Evolutionary conservation across 2,888 invertebrate species (phyloP), one percentile per base, ranked within the genome.

Genomic region (Ommatoiulus sabulosus): DNA sequence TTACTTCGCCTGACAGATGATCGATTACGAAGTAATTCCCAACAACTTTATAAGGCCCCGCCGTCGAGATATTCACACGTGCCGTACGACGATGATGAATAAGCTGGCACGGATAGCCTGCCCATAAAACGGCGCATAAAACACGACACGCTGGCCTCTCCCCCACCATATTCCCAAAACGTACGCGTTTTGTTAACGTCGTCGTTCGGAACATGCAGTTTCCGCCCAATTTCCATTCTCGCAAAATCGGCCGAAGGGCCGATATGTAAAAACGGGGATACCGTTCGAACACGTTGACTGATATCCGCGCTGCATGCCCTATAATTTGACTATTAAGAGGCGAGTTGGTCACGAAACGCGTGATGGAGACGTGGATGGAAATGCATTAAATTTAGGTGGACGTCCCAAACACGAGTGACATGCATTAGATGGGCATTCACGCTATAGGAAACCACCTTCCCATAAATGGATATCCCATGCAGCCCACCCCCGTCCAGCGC

Each of bases 1-100:
- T 80, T 80, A 80, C 80, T 80, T 24, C 8, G 35, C 24, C 35
- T 80, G 80, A 80, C 80, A 80, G 80, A 80, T 80, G 80, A 80
- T 80, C 80, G 80, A 80, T 80, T 80, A 80, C 80, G 35, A 35
- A 80, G 80, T 80, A 80, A 80, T 80, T 80, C 80, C 80, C 80
- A 80, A 80, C 80, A 80, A 80, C 80, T 80, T 80, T 80, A 80
- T 80, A 80, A 80, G 80, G 80, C 80, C 35, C 52, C 20, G 63
- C n/a, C 0, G 63, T 63, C 7, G 63, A n/a, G 63, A 80, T 24
- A 80, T 43, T 80, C 80, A 80, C 80, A 80, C 80, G 35, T 80
- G 80, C 3, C 3, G 3, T 5, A 35, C 80, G 35, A 80, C 35
- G 80, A 24, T 80, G 80, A 80, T 80, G 80, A 80, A 80, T 80